Conservation (phyloP, 1,140 invertebrate species). For the Musca domestica region DNA sequence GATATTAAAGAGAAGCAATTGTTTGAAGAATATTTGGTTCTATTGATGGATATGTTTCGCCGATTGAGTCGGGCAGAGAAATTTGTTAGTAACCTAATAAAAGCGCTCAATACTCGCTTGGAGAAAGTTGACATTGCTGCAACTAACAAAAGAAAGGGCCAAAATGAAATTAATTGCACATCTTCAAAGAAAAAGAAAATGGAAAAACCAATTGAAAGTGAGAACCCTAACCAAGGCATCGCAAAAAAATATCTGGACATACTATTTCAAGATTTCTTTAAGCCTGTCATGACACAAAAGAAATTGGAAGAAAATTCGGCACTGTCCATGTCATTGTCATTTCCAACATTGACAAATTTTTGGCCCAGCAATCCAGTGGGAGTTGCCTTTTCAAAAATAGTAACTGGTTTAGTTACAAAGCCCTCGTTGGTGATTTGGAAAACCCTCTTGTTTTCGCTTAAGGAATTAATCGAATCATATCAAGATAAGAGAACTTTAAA, state of each 20-base stretch:
- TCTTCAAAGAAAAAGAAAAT: conserved; percentile 10
- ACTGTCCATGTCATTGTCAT: neutral
- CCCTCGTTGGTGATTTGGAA: conserved; percentile 50
- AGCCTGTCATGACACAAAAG: neutral
- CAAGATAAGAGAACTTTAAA: conserved; percentile 24
- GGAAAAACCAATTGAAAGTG: neutral
- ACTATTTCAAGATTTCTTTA: conserved; percentile 7
- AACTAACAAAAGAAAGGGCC: neutral
- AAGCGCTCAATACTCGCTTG: conserved; percentile 37
- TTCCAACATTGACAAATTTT: conserved; percentile 23
- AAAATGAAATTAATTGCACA: neutral
- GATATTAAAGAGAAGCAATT: conserved; percentile 27
- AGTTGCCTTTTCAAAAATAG: conserved; percentile 37
- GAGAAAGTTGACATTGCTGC: neutral
- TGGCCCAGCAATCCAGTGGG: conserved; percentile 43
- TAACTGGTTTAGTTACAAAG: conserved; percentile 42
- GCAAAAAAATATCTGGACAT: neutral
- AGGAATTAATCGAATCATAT: conserved; percentile 32
- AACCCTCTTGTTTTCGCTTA: conserved; percentile 38
- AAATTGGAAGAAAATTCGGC: neutral
- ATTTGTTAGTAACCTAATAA: conserved; percentile 41
- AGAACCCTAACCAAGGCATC: neutral
- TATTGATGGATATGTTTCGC: conserved; percentile 45
- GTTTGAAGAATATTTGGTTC: conserved; percentile 40
- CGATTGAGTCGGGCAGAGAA: conserved; percentile 44